Conservation (phyloP, 2,888 invertebrate species). For the Myopa tessellatipennis region DNA sequence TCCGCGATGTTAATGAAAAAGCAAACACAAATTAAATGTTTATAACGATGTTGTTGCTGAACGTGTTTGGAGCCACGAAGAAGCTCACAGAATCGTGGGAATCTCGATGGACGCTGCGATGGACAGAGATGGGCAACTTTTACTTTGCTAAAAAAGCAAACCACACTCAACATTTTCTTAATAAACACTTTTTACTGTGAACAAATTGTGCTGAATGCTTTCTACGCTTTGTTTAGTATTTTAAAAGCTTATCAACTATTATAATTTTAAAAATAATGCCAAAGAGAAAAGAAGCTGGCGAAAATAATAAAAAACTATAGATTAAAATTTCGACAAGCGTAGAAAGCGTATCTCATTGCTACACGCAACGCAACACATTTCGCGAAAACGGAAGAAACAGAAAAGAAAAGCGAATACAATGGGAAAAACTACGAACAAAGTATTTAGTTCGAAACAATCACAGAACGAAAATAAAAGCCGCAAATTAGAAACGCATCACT, state of each 20-base stretch:
- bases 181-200: neutral
- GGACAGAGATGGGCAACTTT: no score
- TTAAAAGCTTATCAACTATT: neutral
- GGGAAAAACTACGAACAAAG: no score
- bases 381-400: neutral
- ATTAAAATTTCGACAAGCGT: neutral
- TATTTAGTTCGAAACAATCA: neutral
- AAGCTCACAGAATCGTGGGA: neutral
- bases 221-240: neutral
- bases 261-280: neutral
- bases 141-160: no score
- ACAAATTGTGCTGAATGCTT: neutral
- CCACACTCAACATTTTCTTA: no score
- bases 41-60: neutral
- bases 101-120: neutral
- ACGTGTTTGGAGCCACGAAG: no score
- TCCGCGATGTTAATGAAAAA: neutral
- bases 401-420: neutral
- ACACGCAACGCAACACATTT: neutral
- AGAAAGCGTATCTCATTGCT: neutral
- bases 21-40: slow-evolving; percentile 7
- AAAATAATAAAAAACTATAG: neutral
- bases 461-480: neutral
- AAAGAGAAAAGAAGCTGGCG: neutral
- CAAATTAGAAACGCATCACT: neutral